phyloP scores from a whole-genome alignment of 2,888 invertebrate genomes.

The Lepidochitona cinerea region DNA sequence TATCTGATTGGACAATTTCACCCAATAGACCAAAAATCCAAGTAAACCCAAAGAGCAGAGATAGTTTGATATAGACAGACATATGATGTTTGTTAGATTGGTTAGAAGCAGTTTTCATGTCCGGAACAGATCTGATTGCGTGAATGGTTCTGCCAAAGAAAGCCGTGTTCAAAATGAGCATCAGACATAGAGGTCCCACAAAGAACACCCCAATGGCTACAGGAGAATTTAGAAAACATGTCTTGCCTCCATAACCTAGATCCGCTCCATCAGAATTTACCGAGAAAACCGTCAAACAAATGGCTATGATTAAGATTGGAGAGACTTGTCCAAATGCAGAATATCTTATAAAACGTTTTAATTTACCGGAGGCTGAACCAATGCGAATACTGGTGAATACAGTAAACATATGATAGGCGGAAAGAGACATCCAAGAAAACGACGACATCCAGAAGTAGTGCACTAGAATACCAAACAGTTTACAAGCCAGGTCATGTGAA shows the following conservation, averaged over 20 bases:
- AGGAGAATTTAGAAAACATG: conserved; percentile 11
- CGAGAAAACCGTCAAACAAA: background rate
- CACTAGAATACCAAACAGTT: conserved; percentile 28
- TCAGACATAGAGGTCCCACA: conserved; percentile 6
- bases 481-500: conserved; percentile 19
- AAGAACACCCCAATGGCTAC: conserved; percentile 9
- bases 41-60: conserved; percentile 15
- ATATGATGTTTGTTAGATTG: background rate
- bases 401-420: conserved; percentile 40
- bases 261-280: background rate
- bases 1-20: background rate
- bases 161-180: conserved; percentile 1
- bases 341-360: background rate
- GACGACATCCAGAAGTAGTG: conserved; percentile 40
- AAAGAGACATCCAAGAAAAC: conserved; percentile 37
- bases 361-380: background rate
- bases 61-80: conserved; percentile 5
- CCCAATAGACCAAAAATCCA: conserved; percentile 15
- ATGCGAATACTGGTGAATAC: conserved; percentile 22
- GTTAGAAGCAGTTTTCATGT: conserved; percentile 1
- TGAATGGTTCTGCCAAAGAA: conserved; percentile 12
- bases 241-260: conserved; percentile 14
- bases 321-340: no score
- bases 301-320: background rate
- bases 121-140: background rate